Base-by-base conservation (phyloP, 2,888 invertebrate genomes). In the Pammene aurita region DNA sequence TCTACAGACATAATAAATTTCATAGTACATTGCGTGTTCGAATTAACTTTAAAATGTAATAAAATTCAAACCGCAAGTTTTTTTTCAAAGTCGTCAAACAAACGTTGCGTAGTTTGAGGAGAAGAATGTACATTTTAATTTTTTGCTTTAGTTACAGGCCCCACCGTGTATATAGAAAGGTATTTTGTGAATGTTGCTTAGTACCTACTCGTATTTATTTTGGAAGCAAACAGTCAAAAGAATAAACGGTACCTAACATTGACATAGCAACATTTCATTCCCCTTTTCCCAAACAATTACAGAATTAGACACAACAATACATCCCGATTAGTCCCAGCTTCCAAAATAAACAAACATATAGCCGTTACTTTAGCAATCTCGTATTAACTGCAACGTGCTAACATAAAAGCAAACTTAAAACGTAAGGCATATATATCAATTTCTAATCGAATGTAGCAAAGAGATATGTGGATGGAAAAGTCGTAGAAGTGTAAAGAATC, bases 291-390 rank as follows among this genome's bases (percentile, higher is more conserved):
- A 34, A 60, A 60, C 46, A 60, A 60, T 11, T 11, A 46, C 60
- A 48, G 48, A 35, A 35, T 48, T 48, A 60, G 60, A 60, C 26
- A 26, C 16, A 41, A 57, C 46, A 60, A 60, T 35, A 48, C 60
- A 60, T 60, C 16, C 48, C 60, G 60, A 60, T 48, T 16, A 48
- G 11, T 2, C 34, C 60, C 46, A 14, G 10, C 60, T 46, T 48
- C 14, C 7, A 48, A 11, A 48, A 35, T 16, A 60, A 60, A 60
- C 46, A 60, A 60, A 48, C 60, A 16, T 10, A 60, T 11, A 5
- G 5, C 6, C 13, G 26, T 58, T 34, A 14, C 58, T 42, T 42
- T n/a, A n/a, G 10, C 14, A 48, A 48, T 14, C 46, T 60, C 60
- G 14, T 16, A 35, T 16, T 14, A 14, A 35, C 34, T 46, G 4